Conservation (phyloP, 2,797 vertebrate species). For the Phataginus tetradactyla region DNA sequence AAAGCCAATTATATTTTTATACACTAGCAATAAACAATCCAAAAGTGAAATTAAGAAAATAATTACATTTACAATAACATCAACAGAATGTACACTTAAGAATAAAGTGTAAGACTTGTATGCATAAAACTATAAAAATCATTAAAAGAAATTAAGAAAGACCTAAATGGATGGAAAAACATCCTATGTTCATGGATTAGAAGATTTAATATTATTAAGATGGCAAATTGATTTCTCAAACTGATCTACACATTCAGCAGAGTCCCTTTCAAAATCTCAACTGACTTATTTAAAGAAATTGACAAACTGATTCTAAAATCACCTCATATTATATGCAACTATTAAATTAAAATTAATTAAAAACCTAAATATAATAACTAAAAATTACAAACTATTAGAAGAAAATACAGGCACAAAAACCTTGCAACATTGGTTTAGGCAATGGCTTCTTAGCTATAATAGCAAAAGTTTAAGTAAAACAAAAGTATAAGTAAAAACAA, state of each 20-base stretch:
- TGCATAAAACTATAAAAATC: neutral
- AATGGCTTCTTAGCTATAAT: neutral
- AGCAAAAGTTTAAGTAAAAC: neutral
- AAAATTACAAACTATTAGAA: neutral
- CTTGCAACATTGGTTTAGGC: neutral
- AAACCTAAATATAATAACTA: neutral
- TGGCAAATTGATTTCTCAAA: neutral
- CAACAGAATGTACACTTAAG: neutral
- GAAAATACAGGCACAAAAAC: neutral
- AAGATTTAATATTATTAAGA: neutral
- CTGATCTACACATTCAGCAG: neutral
- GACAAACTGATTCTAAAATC: neutral
- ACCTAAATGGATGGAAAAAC: neutral
- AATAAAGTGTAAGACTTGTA: neutral
- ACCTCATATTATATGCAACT: neutral
- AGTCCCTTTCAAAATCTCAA: neutral
- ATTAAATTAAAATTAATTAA: neutral
- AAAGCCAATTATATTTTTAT: neutral
- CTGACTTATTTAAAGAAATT: neutral
- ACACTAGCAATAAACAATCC: neutral
- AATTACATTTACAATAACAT: neutral
- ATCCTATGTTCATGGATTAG: neutral
- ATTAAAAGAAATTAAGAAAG: neutral
- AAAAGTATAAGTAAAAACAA: neutral
- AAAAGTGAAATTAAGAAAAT: neutral